Evolutionary conservation across 2,797 vertebrate species (phyloP).

Genomic region (Vultur gryphus): DNA sequence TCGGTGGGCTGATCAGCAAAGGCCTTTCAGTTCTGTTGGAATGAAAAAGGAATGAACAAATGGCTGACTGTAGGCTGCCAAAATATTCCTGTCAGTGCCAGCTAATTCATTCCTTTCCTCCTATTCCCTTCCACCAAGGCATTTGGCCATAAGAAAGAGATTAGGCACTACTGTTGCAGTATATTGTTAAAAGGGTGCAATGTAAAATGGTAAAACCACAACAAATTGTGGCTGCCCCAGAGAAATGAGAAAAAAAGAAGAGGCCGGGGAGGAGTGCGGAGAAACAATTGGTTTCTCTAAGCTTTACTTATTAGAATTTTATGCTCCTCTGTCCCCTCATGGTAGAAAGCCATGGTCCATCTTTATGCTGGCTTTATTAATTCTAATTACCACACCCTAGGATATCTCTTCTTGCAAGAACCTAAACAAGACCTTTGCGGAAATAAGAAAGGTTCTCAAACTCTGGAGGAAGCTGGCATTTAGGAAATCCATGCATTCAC

Average conservation of each 20-base stretch:
- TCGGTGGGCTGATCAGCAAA: neutral
- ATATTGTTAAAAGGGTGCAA: neutral
- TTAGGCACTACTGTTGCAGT: neutral
- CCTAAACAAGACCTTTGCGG: neutral
- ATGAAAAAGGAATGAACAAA: neutral
- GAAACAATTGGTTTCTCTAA: neutral
- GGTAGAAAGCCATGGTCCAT: neutral
- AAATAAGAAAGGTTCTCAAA: neutral
- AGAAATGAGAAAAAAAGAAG: neutral
- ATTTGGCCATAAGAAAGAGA: neutral
- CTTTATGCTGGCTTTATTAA: neutral
- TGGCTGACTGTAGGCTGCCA: neutral
- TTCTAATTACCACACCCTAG: neutral
- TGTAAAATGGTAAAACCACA: neutral
- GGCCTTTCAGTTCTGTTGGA: neutral
- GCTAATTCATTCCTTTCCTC: neutral
- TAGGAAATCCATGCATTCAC: neutral
- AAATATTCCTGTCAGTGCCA: neutral
- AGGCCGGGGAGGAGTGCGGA: too few species aligned
- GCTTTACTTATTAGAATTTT: neutral
- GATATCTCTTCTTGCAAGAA: neutral
- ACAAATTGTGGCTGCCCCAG: neutral
- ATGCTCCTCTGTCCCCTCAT: neutral
- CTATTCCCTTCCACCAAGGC: neutral
- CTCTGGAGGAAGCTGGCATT: neutral